Conservation (phyloP, 2,888 invertebrate species). For the Nemoura dubitans region DNA sequence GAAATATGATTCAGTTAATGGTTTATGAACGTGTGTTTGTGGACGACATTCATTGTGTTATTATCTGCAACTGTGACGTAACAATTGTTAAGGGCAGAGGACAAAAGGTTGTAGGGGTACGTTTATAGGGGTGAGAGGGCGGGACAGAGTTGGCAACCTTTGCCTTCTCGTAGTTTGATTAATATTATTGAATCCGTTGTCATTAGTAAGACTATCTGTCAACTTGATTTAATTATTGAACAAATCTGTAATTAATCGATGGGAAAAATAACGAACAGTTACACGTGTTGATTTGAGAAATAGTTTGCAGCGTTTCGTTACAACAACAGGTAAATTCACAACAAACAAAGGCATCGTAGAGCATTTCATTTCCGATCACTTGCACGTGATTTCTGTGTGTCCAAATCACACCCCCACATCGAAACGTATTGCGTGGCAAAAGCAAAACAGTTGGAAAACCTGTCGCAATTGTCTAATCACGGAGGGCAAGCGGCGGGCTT, state of each 20-base stretch:
- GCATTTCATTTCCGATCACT: not conserved
- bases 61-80: slow-evolving; percentile 39
- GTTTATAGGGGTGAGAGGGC: slow-evolving; percentile 1
- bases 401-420: not conserved
- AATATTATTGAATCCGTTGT: not conserved
- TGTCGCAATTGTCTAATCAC: slow-evolving; percentile 37
- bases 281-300: not conserved
- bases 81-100: slow-evolving; percentile 19
- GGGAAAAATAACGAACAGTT: not conserved
- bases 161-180: slow-evolving; percentile 16
- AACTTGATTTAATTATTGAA: slow-evolving; percentile 7
- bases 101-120: not conserved
- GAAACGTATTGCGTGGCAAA: not conserved
- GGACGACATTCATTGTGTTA: slow-evolving; percentile 34
- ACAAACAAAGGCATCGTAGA: not conserved
- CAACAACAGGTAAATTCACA: not conserved
- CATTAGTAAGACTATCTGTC: slow-evolving; percentile 7
- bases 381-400: not conserved
- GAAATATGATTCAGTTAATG: slow-evolving; percentile 42
- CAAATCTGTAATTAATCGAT: not conserved
- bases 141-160: not conserved
- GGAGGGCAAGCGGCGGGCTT: slow-evolving; percentile 26
- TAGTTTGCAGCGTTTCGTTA: not conserved
- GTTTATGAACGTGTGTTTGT: slow-evolving; percentile 40
- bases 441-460: slow-evolving; percentile 22